phyloP scores from a whole-genome alignment of 2,888 invertebrate genomes.

The Altica lythri region DNA sequence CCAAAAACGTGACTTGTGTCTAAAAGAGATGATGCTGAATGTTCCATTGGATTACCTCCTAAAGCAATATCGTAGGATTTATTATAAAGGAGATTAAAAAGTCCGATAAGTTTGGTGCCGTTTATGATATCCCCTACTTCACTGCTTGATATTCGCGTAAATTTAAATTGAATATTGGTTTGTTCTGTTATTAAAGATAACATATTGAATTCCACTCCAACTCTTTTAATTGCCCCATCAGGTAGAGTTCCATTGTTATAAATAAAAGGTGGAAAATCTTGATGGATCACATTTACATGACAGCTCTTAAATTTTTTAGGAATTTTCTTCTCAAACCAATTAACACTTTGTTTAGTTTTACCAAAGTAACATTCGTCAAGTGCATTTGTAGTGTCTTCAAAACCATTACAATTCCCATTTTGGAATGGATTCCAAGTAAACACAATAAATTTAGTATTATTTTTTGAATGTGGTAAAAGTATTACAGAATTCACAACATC shows the following conservation, averaged over 20 bases:
- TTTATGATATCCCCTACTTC: background rate
- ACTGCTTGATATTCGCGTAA: background rate
- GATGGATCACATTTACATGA: constrained; percentile 14
- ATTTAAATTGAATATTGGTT: constrained; percentile 4
- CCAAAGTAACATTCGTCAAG: constrained; percentile 25
- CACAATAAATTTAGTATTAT: constrained; percentile 12
- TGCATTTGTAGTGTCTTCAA: background rate
- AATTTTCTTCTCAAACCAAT: constrained; percentile 22
- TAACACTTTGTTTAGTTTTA: background rate
- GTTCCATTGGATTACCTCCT: constrained; percentile 26
- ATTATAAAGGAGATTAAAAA: constrained; percentile 11
- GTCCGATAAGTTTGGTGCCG: background rate
- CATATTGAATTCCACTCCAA: constrained; percentile 15
- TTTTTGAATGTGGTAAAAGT: constrained; percentile 15
- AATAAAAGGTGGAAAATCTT: constrained; percentile 17
- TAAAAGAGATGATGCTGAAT: background rate
- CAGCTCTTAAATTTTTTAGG: constrained; percentile 25
- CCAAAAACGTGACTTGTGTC: constrained; percentile 18
- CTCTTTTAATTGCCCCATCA: background rate
- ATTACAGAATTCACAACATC: constrained; percentile 22
- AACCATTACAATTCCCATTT: constrained; percentile 2
- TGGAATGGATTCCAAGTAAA: constrained; percentile 26
- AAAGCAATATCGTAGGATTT: constrained; percentile 23
- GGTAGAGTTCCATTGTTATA: constrained; percentile 3
- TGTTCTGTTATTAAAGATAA: constrained; percentile 5